A percentile compares a stretch with the other conserved stretches of the same genome.
phyloP scores from a whole-genome alignment of 2,113 vertebrate genomes.

The Electrona antarctica region DNA sequence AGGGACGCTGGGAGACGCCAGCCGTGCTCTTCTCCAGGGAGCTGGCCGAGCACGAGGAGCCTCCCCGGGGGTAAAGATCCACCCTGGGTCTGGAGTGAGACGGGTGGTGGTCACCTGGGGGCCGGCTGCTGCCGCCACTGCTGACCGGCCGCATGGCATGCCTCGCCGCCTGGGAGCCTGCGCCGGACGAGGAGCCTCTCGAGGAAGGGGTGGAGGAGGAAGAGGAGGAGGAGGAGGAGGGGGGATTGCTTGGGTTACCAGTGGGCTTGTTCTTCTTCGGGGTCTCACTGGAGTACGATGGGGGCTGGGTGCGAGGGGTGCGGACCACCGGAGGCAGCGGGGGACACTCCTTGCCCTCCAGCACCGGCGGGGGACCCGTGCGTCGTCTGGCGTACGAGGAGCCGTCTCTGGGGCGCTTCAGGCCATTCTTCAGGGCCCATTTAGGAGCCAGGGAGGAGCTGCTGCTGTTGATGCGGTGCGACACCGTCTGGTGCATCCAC shows the following conservation, averaged over 20 bases:
- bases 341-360: constrained; percentile 89
- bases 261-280: constrained; percentile 53
- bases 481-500: constrained; percentile 94
- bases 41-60: constrained; percentile 49
- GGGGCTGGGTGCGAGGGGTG: constrained; percentile 84
- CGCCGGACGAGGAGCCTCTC: constrained; percentile 46
- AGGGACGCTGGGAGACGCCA: constrained; percentile 63
- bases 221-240: constrained; percentile 29
- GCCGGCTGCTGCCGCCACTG: constrained; percentile 59
- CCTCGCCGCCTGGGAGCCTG: constrained; percentile 40
- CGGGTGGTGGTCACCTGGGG: constrained; percentile 67
- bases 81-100: constrained; percentile 74
- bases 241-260: constrained; percentile 49
- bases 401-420: constrained; percentile 77
- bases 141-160: constrained; percentile 35
- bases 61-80: constrained; percentile 76
- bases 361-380: constrained; percentile 89
- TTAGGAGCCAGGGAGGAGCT: constrained; percentile 83
- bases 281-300: constrained; percentile 51
- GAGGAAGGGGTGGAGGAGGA: constrained; percentile 33
- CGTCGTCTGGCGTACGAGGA: constrained; percentile 82
- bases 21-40: constrained; percentile 71
- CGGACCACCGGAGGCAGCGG: constrained; percentile 81
- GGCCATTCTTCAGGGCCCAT: constrained; percentile 84
- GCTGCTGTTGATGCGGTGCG: constrained; percentile 89